Base-by-base conservation (phyloP, 2,113 vertebrate genomes). In the Eonycteris spelaea region DNA sequence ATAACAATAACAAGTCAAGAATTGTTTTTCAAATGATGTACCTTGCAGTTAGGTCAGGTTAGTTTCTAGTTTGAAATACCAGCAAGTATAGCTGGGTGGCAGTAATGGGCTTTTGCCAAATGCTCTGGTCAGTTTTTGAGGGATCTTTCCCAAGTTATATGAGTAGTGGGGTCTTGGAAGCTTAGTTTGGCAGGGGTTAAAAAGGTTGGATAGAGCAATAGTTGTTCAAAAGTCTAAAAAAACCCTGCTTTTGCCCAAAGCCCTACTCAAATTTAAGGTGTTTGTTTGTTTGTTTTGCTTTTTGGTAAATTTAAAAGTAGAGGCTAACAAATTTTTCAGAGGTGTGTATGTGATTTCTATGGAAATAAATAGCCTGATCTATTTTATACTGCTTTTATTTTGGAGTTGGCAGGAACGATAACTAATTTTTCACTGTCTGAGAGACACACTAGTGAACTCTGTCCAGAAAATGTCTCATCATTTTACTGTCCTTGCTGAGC, bases 171-270 rank as follows among this genome's bases (percentile, higher is more conserved):
- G 0, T 48, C 8, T 63, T 57, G 16, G 16, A 13, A 57, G 13
- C 30, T 21, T 7, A 3, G 7, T 4, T 2, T 9, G 38, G 15
- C 7, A 19, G 6, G 6, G 0, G 67, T 43, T 73, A 21, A 53
- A 71, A 88, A 15, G 33, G 2, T 1, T 68, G 35, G 48, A 55
- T 48, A 73, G 35, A 43, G 9, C 1, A 7, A 30, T 70, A 18
- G 10, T 88, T 97, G 35, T 79, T 78, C 67, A 26, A 61, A 43
- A 15, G 15, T 22, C 22, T 67, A 15, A 89, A 53, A 89, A 43
- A 71, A 16, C 5, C 6, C 1, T 38, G 14, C 15, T 71, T 12
- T 61, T 94, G 65, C 55, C 86, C 22, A 28, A 77, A 79, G 22
- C 2, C 16, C 19, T 22, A 33, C 22, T 67, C 48, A 67, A 78